Conservation (phyloP, 2,888 invertebrate genomes). For the Ctenicera cuprea region DNA sequence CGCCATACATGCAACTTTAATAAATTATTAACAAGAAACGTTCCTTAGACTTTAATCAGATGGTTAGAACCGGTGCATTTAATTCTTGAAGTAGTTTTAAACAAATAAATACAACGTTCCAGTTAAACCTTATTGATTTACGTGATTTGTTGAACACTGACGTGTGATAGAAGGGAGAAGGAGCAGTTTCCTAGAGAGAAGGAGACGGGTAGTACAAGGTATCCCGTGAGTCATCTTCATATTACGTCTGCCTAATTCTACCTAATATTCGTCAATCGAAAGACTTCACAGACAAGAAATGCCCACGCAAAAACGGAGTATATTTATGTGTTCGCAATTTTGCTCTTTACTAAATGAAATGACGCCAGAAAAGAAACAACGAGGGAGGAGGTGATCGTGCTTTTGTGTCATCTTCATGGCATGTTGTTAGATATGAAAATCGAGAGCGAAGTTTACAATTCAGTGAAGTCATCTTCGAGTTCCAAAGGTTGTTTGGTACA, state of each 20-base stretch:
- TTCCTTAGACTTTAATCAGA: constrained; percentile 16
- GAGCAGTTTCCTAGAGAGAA: not conserved
- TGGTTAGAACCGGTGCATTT: not conserved
- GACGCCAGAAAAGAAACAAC: not conserved
- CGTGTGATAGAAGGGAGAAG: constrained; percentile 10
- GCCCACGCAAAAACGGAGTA: constrained; percentile 1
- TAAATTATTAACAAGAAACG: constrained; percentile 8
- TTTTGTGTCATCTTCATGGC: no score
- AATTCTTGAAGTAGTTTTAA: constrained; percentile 11
- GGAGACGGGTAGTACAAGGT: not conserved
- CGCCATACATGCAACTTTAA: constrained; percentile 4
- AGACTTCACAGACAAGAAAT: not conserved
- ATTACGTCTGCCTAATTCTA: not conserved
- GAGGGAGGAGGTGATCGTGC: no score
- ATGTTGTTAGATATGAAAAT: no score
- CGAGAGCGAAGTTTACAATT: no score
- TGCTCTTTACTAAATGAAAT: not conserved
- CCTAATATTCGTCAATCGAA: constrained; percentile 7
- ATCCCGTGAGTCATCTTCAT: constrained; percentile 32
- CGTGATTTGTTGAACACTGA: constrained; percentile 30
- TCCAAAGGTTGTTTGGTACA: no score
- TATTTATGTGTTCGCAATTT: not conserved
- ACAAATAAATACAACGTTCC: not conserved
- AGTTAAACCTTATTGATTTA: constrained; percentile 24
- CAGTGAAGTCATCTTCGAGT: no score